phyloP scores from a whole-genome alignment of 2,888 invertebrate genomes.

The Nudaria mundana region DNA sequence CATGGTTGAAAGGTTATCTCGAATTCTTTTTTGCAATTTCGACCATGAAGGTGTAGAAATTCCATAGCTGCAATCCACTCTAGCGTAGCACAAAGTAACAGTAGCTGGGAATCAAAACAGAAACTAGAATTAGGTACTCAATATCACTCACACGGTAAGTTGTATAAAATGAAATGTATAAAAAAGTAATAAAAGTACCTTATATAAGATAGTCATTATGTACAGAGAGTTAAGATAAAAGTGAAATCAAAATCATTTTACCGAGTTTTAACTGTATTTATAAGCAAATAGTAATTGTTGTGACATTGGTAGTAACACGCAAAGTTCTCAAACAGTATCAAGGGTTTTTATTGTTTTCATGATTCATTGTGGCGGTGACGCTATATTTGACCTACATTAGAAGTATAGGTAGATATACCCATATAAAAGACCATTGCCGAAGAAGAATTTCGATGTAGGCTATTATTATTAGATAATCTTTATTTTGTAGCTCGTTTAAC shows the following conservation, averaged over 20 bases:
- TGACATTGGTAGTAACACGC: constrained; percentile 23
- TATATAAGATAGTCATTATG: constrained; percentile 30
- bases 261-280: constrained; percentile 17
- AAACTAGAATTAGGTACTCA: neutral
- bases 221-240: constrained; percentile 16
- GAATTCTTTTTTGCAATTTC: constrained; percentile 45
- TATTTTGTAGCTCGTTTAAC: too few relatives aligned
- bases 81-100: constrained; percentile 8
- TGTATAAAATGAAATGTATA: neutral
- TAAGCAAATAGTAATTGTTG: constrained; percentile 13
- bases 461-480: too few relatives aligned
- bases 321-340: constrained; percentile 17
- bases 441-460: too few relatives aligned
- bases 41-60: constrained; percentile 24
- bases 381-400: too few relatives aligned
- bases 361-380: constrained; percentile 23
- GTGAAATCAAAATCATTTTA: constrained; percentile 22
- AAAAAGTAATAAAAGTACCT: constrained; percentile 20
- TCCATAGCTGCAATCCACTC: constrained; percentile 9
- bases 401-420: too few relatives aligned
- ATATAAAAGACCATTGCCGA: too few relatives aligned
- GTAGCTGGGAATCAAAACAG: constrained; percentile 22
- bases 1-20: constrained; percentile 46
- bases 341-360: constrained; percentile 30
- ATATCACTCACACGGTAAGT: neutral